These are phyloP conservation scores for Leptogaster cylindrica DNA, from an alignment of 2,888 invertebrate species.

Conservation along the genomic window DNA sequence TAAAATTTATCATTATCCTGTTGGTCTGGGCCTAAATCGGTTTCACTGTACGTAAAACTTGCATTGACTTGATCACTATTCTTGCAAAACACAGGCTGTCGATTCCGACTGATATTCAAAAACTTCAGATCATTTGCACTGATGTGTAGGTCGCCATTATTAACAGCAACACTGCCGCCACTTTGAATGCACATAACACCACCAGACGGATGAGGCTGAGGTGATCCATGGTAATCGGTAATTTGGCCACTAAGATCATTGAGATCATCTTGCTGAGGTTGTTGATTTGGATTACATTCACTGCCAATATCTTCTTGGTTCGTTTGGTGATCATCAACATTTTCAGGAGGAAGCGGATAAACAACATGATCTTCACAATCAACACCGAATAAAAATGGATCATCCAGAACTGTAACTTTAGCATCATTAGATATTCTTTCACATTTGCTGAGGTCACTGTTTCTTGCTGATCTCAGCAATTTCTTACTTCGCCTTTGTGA, in stretches of 20 bases:
- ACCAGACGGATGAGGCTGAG: slow-evolving; percentile 17
- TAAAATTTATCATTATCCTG: slow-evolving; percentile 39
- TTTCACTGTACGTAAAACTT: slow-evolving; percentile 61
- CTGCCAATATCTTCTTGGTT: background rate
- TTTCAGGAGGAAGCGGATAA: slow-evolving; percentile 45
- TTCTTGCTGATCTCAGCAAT: slow-evolving; percentile 54
- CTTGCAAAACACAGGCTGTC: slow-evolving; percentile 42
- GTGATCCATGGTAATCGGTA: slow-evolving; percentile 14
- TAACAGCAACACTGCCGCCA: slow-evolving; percentile 1
- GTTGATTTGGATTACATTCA: slow-evolving; percentile 14
- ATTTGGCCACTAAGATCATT: no score
- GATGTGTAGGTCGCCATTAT: slow-evolving; percentile 52
- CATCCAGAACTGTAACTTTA: slow-evolving; percentile 61
- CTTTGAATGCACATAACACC: slow-evolving; percentile 20
- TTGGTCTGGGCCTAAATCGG: slow-evolving; percentile 48
- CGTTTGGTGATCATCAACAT: slow-evolving; percentile 44
- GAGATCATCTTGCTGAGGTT: no score
- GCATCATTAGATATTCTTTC: slow-evolving; percentile 52
- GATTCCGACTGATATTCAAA: slow-evolving; percentile 55
- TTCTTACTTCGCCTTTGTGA: slow-evolving; percentile 53
- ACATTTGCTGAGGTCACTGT: slow-evolving; percentile 34
- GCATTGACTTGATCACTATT: slow-evolving; percentile 4
- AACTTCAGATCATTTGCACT: slow-evolving; percentile 60
- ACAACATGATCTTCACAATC: slow-evolving; percentile 46
- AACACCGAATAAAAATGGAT: slow-evolving; percentile 61